Conservation (phyloP, 2,888 invertebrate species). For the Torymus texanus region DNA sequence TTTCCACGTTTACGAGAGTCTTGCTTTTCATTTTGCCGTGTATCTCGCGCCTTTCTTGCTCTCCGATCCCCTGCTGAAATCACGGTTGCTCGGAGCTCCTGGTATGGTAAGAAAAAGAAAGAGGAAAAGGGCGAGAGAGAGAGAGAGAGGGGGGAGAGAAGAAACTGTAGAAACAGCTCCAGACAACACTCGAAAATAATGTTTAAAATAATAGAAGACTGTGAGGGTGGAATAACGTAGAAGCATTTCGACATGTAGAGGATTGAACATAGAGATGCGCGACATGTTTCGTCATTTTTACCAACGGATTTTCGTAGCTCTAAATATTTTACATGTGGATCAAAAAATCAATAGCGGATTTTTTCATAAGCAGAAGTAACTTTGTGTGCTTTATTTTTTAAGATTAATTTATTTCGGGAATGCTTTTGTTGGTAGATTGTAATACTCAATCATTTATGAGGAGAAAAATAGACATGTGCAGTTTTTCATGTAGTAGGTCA, state of each 20-base stretch:
- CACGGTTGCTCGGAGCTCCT: not conserved
- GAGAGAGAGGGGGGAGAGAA: too few species aligned
- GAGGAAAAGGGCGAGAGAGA: too few species aligned
- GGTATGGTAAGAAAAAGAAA: not conserved
- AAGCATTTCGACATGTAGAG: not conserved
- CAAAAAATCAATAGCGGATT: too few species aligned
- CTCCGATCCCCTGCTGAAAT: not conserved
- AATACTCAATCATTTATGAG: too few species aligned
- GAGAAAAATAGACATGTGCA: too few species aligned
- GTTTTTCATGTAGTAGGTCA: too few species aligned
- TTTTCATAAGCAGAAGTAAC: too few species aligned
- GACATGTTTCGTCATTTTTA: not conserved
- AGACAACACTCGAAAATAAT: constrained; percentile 34
- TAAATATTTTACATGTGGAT: not conserved
- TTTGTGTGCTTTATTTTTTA: too few species aligned
- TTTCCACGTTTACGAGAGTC: not conserved
- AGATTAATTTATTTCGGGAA: too few species aligned
- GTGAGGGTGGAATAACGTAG: not conserved
- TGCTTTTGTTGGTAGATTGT: too few species aligned
- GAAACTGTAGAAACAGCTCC: not conserved
- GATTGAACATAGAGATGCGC: not conserved
- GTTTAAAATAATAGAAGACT: constrained; percentile 18
- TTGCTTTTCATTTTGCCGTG: constrained; percentile 9
- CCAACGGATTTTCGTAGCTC: not conserved
- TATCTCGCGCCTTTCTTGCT: not conserved